Base-by-base conservation (phyloP, 2,888 invertebrate genomes). In the Malthinus seriepunctatus region DNA sequence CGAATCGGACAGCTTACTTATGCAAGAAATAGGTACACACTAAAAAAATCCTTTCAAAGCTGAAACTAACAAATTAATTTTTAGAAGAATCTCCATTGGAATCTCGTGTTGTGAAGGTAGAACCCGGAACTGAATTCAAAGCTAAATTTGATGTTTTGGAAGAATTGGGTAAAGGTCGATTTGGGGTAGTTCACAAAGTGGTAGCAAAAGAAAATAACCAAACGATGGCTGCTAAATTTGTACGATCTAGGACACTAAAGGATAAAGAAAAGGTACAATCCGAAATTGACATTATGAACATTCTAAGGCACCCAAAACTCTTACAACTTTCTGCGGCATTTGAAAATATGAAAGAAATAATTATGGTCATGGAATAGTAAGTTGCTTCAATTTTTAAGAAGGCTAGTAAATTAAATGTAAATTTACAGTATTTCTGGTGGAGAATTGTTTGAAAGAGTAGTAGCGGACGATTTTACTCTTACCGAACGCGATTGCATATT, bases 331-430 rank as follows among this genome's bases (percentile, higher is more conserved):
- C 88, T 2, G 92, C 92, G 32, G 92, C 92, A 8, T 95, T 88
- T 75, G 91, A 91, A 69, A 86, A 84, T 64, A 83, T 86, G 32
- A 84, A 87, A 64, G 90, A 91, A 74, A 89, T 91, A 72, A 85
- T 93, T 57, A 88, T 97, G 81, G 87, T 97, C 35, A 91, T 91
- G 81, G 96, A 97, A 83, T 90, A 91, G 96, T 97, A 81, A 88
- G 91, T 86, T 10, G 8, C 44, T 31, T 12, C 7, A 10, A 14
- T 32, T 46, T 47, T 37, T 34, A 33, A 38, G 31, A 6, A n/a
- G 15, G 50, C n/a, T 1, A n/a, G 4, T 47, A 9, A 32, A 32
- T n/a, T 35, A 31, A 32, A 23, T 42, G 32, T 39, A n/a, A 14
- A 51, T 60, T 79, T 80, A 38, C 76, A 96, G 95, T 72, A 90